phyloP scores from a whole-genome alignment of 2,888 invertebrate genomes.

The Slavum lentiscoides region DNA sequence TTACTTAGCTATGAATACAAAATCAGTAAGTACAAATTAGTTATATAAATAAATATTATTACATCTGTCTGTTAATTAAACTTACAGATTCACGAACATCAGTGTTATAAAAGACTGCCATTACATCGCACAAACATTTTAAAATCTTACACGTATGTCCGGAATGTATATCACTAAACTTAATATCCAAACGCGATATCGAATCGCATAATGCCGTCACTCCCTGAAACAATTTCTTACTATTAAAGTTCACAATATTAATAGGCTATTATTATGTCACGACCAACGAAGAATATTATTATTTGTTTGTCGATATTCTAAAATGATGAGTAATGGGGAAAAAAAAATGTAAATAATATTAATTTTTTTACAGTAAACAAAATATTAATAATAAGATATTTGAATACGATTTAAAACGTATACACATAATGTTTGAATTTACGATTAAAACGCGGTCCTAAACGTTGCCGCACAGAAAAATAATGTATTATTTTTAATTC shows the following conservation, averaged over 20 bases:
- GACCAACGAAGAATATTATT: not conserved
- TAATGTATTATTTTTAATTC: too few relatives aligned
- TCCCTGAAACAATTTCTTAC: not conserved
- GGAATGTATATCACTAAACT: not conserved
- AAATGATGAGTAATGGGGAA: too few relatives aligned
- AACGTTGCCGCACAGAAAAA: too few relatives aligned
- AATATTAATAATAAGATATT: too few relatives aligned
- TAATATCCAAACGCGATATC: not conserved
- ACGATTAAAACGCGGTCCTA: too few relatives aligned
- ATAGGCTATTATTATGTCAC: too few relatives aligned
- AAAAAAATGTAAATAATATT: too few relatives aligned
- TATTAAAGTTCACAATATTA: not conserved
- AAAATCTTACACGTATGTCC: not conserved
- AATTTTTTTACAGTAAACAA: too few relatives aligned
- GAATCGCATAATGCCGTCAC: not conserved
- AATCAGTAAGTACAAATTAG: not conserved
- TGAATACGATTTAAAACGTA: too few relatives aligned
- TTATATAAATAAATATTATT: not conserved
- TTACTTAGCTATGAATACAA: constrained; percentile 11
- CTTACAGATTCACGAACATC: constrained; percentile 6
- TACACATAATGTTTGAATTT: too few relatives aligned
- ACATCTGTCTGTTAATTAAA: not conserved
- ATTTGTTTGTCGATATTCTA: too few relatives aligned
- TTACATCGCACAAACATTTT: not conserved
- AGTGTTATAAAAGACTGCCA: not conserved